Conservation (phyloP, 2,113 vertebrate genomes). For the Myiopsitta monachus region DNA sequence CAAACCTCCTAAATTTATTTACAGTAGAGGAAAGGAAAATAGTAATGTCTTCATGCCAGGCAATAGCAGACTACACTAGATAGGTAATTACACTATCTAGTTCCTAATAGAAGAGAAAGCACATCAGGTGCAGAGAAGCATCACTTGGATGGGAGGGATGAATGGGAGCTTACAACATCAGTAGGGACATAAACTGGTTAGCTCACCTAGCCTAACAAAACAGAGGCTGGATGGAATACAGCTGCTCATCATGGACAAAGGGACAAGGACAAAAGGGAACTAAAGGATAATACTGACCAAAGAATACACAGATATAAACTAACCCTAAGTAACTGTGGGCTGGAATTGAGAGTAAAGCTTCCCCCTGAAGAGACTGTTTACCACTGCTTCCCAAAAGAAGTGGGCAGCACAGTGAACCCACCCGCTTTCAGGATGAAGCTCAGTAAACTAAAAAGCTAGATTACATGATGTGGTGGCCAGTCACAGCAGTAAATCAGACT, state of each 20-base stretch:
- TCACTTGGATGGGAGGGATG: background rate
- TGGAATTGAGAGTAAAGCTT: background rate
- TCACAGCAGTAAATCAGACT: background rate
- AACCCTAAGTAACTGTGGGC: background rate
- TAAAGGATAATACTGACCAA: background rate
- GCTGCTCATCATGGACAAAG: background rate
- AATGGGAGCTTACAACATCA: background rate
- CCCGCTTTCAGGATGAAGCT: background rate
- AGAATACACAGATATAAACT: background rate
- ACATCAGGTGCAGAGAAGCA: background rate
- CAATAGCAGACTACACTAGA: background rate
- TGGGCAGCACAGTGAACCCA: accelerated
- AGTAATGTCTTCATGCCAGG: background rate
- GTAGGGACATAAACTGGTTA: background rate
- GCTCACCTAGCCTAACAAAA: background rate
- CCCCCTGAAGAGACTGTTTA: background rate
- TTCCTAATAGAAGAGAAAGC: background rate
- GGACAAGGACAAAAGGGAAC: background rate
- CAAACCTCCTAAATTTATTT: background rate
- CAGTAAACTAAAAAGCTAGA: background rate
- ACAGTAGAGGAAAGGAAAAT: background rate
- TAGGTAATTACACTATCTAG: background rate
- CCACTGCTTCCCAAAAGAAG: background rate
- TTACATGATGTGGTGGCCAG: accelerated
- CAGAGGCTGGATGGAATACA: background rate